Evolutionary conservation across 2,113 vertebrate genomes (phyloP), one percentile per base, ranked within the genome.

Genomic region (Tetraodon nigroviridis): DNA sequence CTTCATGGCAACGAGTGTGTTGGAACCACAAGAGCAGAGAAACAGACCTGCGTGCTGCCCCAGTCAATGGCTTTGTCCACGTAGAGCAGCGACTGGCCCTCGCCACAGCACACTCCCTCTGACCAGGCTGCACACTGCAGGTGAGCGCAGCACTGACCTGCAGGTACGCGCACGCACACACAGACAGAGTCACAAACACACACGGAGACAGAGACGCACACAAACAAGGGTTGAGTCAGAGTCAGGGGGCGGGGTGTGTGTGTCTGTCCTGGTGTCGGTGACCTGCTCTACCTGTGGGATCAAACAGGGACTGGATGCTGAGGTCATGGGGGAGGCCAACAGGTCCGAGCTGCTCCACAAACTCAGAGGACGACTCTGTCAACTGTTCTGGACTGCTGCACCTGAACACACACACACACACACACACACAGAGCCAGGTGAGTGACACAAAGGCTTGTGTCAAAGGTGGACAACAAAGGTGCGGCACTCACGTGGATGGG

Each of bases 21-120:
- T 8, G 7, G 1, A 21, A 14, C 12, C 11, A 13, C 4, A 6
- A 14, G 44, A 10, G 19, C 21, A 19, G 14, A 2, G 10, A 49
- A 58, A 75, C 93, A 89, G 55, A 99, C 97, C 92, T 95, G 93
- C 84, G 93, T 95, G 91, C 94, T 96, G 93, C 96, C 97, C 91
- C 93, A 93, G 93, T 98, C 93, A 78, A 99, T 97, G 89, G 96
- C 96, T 95, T 93, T 98, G 90, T 98, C 97, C 89, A 99, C 96
- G 13, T 92, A 94, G 77, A 94, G 90, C 64, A 90, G 76, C 0
- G 88, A 90, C 17, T 92, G 92, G 54, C 94, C 96, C 75, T 95
- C 94, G 5, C 90, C 81, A 51, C 91, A 92, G 85, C 91, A 90
- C 58, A 93, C 90, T 19, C 94, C 93, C 66, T 93, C 78, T 1